Evolutionary conservation across 1,140 invertebrate genomes (phyloP), one percentile per base, ranked within the genome.

Genomic region (Andrena cerasifolii): DNA sequence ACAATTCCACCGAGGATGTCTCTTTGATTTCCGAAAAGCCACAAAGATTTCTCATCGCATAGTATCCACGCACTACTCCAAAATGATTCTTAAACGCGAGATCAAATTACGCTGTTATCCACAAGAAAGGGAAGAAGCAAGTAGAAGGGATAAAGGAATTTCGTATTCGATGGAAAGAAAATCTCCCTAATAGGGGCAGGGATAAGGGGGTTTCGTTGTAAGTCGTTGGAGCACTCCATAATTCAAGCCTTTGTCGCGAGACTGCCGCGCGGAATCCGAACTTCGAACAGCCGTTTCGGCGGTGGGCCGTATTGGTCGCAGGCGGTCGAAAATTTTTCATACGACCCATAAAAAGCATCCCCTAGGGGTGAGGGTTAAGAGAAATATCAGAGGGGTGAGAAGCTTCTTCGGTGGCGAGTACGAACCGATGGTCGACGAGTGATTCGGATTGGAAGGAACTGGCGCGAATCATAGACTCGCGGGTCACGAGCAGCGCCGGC

Each of bases 251-350:
- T 63, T 14, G 65, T 24, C 16, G 40, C 21, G 43, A 54, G 49
- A 81, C 24, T 67, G 36, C n/a, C 21, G 14, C 49, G 26, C 36
- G 68, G 62, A 40, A 10, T 40, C 82, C 16, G 24, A 61, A 74
- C 40, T 63, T 16, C 14, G 68, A 78, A 54, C 43, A 73, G 62
- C 36, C 59, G 67, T 70, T n/a, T 80, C 58, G 26, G 18, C 51
- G 21, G 33, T 21, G 28, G 72, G 26, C 65, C 18, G 65, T 65
- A 53, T 51, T 78, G 73, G 40, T 10, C 18, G 53, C 53, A 54
- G 49, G 47, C 66, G 49, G 49, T 68, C 67, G 76, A 83, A 82
- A 83, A 83, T 82, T 82, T 78, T 83, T 83, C 80, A 83, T 82
- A 73, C 31, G 56, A 59, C 49, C 47, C 67, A 62, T 83, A 83